phyloP scores from a whole-genome alignment of 2,113 vertebrate species.

The Hyperopisus bebe region DNA sequence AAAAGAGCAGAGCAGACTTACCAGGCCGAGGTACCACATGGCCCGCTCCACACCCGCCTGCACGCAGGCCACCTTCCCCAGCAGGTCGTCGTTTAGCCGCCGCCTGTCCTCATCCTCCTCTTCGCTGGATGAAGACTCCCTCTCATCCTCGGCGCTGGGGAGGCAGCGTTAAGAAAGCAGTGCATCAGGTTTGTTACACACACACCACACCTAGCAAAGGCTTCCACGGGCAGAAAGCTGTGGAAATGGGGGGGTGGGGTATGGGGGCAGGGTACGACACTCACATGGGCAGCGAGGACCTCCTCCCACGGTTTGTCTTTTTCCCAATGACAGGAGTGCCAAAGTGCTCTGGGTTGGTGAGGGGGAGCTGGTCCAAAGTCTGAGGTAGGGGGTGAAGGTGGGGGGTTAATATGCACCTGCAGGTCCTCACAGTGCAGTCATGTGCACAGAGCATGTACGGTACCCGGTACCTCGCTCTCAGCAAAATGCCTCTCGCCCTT shows the following conservation, averaged over 20 bases:
- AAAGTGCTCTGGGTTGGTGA: slow-evolving; percentile 96
- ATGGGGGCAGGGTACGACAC: slow-evolving; percentile 18
- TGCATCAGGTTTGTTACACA: neutral
- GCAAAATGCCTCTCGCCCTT: slow-evolving; percentile 98
- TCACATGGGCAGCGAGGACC: slow-evolving; percentile 88
- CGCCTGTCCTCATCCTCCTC: slow-evolving; percentile 85
- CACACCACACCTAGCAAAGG: neutral
- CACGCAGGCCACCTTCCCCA: slow-evolving; percentile 84
- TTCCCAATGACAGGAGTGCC: slow-evolving; percentile 97
- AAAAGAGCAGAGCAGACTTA: slow-evolving; percentile 47
- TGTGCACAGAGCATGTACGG: neutral
- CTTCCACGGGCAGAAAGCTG: neutral
- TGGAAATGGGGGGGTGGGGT: neutral
- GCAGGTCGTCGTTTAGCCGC: slow-evolving; percentile 76
- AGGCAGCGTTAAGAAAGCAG: neutral
- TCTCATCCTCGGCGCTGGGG: slow-evolving; percentile 85
- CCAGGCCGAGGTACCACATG: slow-evolving; percentile 81
- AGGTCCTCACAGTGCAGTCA: neutral
- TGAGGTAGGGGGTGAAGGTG: slow-evolving; percentile 33
- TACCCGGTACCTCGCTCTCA: slow-evolving; percentile 82
- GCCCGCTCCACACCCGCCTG: slow-evolving; percentile 50
- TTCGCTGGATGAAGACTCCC: slow-evolving; percentile 86
- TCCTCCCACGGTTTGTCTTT: slow-evolving; percentile 87
- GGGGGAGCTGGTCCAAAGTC: slow-evolving; percentile 92
- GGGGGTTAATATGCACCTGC: neutral